Evolutionary conservation across 2,888 invertebrate species (phyloP).

Genomic region (Dendrolimus houi): DNA sequence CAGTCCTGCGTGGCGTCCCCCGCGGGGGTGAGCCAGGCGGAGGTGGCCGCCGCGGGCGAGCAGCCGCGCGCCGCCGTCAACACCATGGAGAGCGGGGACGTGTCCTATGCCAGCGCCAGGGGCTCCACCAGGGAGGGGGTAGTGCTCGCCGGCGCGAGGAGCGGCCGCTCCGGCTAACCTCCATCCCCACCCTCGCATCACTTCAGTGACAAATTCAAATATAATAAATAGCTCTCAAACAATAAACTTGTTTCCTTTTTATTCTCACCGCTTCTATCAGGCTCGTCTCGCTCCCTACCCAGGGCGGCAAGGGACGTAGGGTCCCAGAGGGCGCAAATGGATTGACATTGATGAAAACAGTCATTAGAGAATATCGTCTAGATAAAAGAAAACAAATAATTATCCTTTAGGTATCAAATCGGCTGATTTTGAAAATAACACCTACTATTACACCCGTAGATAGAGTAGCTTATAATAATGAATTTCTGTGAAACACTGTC

Average conservation of each 20-base stretch:
- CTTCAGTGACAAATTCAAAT: background rate
- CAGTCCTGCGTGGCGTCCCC: background rate
- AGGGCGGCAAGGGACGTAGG: background rate
- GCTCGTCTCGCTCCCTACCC: no score
- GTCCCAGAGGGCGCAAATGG: background rate
- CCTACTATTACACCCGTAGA: no score
- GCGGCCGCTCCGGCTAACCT: background rate
- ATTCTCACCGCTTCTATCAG: background rate
- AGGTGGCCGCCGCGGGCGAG: background rate
- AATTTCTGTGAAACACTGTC: no score
- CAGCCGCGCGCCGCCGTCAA: background rate
- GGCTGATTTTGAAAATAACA: no score
- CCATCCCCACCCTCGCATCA: background rate
- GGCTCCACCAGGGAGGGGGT: background rate
- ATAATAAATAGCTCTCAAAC: background rate
- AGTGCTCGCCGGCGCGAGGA: background rate
- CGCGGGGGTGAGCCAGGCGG: background rate
- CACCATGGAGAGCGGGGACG: background rate
- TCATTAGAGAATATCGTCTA: background rate
- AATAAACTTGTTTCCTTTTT: background rate
- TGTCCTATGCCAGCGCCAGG: background rate
- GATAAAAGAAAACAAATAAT: no score
- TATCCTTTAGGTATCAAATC: no score
- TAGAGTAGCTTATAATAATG: no score
- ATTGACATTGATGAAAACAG: background rate